Evolutionary conservation across 1,140 invertebrate species (phyloP).

Genomic region (Pseudomyrmex sp.): DNA sequence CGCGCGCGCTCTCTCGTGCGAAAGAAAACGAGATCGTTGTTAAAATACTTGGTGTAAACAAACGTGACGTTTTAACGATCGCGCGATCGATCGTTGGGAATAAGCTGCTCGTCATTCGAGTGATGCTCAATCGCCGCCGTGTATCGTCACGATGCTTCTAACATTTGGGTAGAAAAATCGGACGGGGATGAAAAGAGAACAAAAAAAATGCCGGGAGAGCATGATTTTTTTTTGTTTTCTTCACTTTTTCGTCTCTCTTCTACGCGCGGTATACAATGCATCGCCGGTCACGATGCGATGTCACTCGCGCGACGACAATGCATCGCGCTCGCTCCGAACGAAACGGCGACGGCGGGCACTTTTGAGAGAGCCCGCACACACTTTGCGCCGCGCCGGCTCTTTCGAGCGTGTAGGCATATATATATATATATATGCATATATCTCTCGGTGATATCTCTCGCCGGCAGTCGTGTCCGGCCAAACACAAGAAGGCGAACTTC

Average conservation of each 20-base stretch:
- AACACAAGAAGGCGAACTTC: constrained; percentile 71
- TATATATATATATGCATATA: too few relatives aligned
- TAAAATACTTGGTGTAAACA: constrained; percentile 13
- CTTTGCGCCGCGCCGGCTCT: background rate
- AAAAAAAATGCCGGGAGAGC: background rate
- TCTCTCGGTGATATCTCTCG: constrained; percentile 72
- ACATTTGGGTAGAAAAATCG: background rate
- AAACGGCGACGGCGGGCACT: constrained; percentile 44
- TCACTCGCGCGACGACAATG: constrained; percentile 30
- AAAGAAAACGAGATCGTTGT: constrained; percentile 35
- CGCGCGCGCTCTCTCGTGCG: background rate
- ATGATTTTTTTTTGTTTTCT: background rate
- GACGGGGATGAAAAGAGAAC: background rate
- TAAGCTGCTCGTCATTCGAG: too few relatives aligned
- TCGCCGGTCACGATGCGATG: constrained; percentile 6
- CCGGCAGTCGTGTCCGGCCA: constrained; percentile 62
- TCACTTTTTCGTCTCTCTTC: background rate
- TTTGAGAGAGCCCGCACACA: constrained; percentile 51
- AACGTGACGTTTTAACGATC: constrained; percentile 26
- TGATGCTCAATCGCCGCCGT: too few relatives aligned
- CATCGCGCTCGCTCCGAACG: constrained; percentile 47
- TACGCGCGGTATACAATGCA: constrained; percentile 58
- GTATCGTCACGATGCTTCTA: background rate
- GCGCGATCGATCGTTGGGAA: constrained; percentile 5
- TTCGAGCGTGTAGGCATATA: constrained; percentile 62